These are phyloP conservation scores for Ibidorhyncha struthersii DNA, from an alignment of 2,113 vertebrate genomes.

Conservation along the genomic window DNA sequence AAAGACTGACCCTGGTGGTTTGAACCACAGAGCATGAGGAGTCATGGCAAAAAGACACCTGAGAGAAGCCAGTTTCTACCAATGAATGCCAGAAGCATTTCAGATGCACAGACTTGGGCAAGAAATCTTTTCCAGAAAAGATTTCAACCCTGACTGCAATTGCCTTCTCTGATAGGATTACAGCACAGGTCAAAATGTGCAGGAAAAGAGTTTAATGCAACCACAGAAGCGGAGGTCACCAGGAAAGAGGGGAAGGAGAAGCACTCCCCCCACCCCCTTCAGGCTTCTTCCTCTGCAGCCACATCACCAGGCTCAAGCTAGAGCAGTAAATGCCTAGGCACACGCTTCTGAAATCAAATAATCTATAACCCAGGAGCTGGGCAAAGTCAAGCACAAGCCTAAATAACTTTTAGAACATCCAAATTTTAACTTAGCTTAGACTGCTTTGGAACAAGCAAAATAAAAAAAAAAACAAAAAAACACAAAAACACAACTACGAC, in stretches of 20 bases:
- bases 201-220: not conserved
- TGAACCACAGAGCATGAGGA: not conserved
- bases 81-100: fast-evolving
- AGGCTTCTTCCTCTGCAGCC: not conserved
- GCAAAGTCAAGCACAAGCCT: not conserved
- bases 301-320: not conserved
- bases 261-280: not conserved
- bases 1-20: not conserved
- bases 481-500: too few relatives aligned
- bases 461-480: not conserved
- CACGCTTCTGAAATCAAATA: not conserved
- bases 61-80: not conserved
- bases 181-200: not conserved
- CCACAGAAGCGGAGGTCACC: not conserved
- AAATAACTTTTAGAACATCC: not conserved
- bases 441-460: not conserved
- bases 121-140: not conserved
- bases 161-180: not conserved
- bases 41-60: not conserved
- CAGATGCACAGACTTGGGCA: not conserved
- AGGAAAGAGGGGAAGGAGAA: conserved; percentile 9
- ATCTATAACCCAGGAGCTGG: not conserved
- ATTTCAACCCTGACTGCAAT: not conserved
- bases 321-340: not conserved
- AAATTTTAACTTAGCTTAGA: not conserved